A percentile compares a stretch with the other conserved stretches of the same genome.
Conservation (phyloP, 2,113 vertebrate species). For the Euleptes europaea region DNA sequence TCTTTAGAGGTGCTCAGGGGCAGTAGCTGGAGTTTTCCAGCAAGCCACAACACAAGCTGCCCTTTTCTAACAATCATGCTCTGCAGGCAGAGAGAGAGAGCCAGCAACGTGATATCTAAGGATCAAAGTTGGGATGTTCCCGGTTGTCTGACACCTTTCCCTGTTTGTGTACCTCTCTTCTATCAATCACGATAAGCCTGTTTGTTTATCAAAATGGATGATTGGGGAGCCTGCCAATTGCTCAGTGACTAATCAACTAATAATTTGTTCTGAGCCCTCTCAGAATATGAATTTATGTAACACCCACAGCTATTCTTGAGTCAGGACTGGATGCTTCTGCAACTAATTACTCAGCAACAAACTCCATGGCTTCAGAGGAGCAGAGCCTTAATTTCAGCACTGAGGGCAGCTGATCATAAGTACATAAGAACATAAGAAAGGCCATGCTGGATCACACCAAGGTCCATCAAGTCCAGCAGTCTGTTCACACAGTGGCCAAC, state of each 20-base stretch:
- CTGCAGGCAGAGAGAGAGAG: neutral
- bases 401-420: no score
- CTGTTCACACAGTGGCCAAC: no score
- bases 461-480: no score
- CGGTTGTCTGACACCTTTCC: neutral
- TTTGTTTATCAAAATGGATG: neutral
- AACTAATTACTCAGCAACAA: neutral
- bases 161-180: neutral
- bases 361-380: neutral
- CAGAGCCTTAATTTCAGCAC: neutral
- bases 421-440: no score
- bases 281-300: neutral
- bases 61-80: no score
- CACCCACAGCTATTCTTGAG: neutral
- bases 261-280: neutral
- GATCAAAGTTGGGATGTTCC: neutral
- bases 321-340: neutral
- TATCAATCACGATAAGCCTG: neutral
- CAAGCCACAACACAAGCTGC: no score
- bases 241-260: slow-evolving; percentile 1
- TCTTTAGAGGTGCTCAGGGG: neutral
- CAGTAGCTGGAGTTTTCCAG: no score
- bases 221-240: neutral
- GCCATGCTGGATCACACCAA: no score
- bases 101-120: neutral